Evolutionary conservation across 2,797 vertebrate species (phyloP).

Genomic region (Ptychadena robeensis): DNA sequence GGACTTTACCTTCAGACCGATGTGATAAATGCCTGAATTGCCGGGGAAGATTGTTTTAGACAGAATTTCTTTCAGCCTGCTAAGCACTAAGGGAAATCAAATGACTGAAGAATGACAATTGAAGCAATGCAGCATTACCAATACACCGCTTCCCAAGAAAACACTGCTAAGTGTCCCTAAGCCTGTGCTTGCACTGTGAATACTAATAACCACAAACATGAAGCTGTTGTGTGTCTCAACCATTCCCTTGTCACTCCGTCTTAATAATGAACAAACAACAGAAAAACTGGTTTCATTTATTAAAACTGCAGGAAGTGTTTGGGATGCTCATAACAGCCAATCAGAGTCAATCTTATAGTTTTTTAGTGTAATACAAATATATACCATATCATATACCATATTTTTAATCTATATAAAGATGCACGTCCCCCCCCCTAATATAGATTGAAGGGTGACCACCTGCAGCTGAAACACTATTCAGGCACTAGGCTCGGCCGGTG

Average conservation of each 20-base stretch:
- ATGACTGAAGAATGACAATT: slow-evolving; percentile 26
- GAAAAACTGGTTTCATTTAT: neutral
- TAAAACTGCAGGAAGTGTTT: neutral
- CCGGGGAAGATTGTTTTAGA: slow-evolving; percentile 18
- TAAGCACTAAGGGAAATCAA: slow-evolving; percentile 30
- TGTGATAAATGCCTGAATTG: slow-evolving; percentile 50
- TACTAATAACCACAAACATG: slow-evolving; percentile 17
- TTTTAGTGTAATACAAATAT: too few species aligned
- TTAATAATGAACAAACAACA: neutral
- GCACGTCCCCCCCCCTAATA: too few species aligned
- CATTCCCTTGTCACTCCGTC: neutral
- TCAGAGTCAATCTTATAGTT: neutral
- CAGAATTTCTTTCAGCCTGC: slow-evolving; percentile 47
- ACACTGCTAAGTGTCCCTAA: slow-evolving; percentile 41
- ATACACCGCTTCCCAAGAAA: slow-evolving; percentile 26
- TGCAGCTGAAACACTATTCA: too few species aligned
- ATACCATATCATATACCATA: too few species aligned
- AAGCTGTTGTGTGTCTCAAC: neutral
- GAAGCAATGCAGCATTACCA: slow-evolving; percentile 15
- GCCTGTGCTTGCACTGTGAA: slow-evolving; percentile 17
- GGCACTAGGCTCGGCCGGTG: too few species aligned
- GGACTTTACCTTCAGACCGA: slow-evolving; percentile 35
- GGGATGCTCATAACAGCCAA: neutral
- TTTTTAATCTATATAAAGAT: too few species aligned
- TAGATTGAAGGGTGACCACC: too few species aligned